These are phyloP conservation scores for Scelioninae gen. 1 DNA, from an alignment of 2,888 invertebrate genomes.

Conservation along the genomic window DNA sequence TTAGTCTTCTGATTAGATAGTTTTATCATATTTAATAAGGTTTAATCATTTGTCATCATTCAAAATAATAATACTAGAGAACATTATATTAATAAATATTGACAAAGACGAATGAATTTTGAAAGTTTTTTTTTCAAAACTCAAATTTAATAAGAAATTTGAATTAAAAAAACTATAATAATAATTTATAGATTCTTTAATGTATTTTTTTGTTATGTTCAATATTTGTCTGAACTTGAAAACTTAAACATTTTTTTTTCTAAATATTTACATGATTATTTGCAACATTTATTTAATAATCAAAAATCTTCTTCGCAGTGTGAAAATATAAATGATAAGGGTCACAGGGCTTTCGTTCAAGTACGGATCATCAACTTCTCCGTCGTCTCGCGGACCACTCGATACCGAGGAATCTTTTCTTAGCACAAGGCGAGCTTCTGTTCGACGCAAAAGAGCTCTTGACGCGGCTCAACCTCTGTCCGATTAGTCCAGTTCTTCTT, in stretches of 20 bases:
- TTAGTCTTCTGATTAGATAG: not conserved
- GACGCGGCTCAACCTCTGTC: constrained; percentile 54
- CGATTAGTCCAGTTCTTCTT: constrained; percentile 60
- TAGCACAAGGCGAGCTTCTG: constrained; percentile 70
- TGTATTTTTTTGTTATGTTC: too few species aligned
- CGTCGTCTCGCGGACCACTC: constrained; percentile 60
- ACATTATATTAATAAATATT: not conserved
- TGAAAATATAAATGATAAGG: constrained; percentile 39
- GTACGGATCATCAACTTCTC: constrained; percentile 58
- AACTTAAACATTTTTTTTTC: too few species aligned
- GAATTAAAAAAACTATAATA: too few species aligned
- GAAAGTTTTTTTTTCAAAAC: not conserved
- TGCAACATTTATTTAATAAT: not conserved
- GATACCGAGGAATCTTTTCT: constrained; percentile 61
- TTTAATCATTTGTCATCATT: too few species aligned
- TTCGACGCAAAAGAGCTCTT: constrained; percentile 65
- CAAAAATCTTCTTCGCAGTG: not conserved
- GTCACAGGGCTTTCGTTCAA: constrained; percentile 56
- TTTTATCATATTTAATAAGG: constrained; percentile 25
- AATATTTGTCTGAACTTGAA: too few species aligned
- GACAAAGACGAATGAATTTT: not conserved
- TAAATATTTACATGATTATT: too few species aligned
- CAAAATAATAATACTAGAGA: too few species aligned
- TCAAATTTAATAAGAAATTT: not conserved
- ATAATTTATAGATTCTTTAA: too few species aligned